Evolutionary conservation across 2,797 vertebrate genomes (phyloP), one percentile per base, ranked within the genome.

Genomic region (Myiotriccus ornatus): DNA sequence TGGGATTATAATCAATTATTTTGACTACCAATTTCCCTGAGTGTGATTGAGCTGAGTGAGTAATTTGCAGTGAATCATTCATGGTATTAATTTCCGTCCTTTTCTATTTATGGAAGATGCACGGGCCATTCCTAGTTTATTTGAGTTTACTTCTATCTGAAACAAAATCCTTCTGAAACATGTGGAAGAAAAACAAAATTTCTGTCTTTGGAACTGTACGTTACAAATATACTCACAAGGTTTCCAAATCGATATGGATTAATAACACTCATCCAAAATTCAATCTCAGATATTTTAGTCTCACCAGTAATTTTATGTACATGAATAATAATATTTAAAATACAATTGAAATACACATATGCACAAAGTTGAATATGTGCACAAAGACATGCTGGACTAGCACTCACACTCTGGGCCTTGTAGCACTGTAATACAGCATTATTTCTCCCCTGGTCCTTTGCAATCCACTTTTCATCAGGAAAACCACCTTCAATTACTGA

Each of bases 11-110:
- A 79, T 93, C 9, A 92, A 74, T 89, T 92, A 80, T 69, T 95
- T 85, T 85, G 32, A 91, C 55, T 84, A 77, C 28, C 37, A 74
- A 84, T 90, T 94, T 95, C 35, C 63, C 76, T 84, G 28, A 95
- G 23, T 79, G 24, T 47, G 16, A 22, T 69, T 79, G 47, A 84
- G 7, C 21, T 50, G 22, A 86, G 53, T 82, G 35, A 88, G 14
- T 55, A 82, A 91, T 89, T 87, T 90, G 28, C 70, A 93, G 50
- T 67, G 80, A 89, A 76, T 76, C 65, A 76, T 90, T 90, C 52
- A 73, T 35, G 12, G 25, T 27, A 90, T 79, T 76, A 86, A 73
- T 94, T 86, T 81, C 6, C 6, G 41, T 73, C 21, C 21, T 84
- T 75, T 82, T 56, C 81, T 81, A 49, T 35, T 59, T 65, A 69